Evolutionary conservation across 2,113 vertebrate species (phyloP), one percentile per base, ranked within the genome.

Genomic region (Azemiops feae): DNA sequence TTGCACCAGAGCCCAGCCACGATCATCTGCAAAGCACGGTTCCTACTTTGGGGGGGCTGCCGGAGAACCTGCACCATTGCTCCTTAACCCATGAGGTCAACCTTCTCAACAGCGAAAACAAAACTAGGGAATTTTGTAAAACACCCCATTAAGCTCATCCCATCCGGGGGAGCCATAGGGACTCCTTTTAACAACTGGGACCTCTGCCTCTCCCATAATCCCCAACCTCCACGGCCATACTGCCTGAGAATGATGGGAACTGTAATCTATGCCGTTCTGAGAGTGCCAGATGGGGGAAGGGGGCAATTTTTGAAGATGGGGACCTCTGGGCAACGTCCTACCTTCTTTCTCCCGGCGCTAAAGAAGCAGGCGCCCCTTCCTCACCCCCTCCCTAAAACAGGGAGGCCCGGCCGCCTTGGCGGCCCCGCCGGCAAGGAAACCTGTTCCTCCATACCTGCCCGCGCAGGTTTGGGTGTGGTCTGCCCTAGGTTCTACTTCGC

Each of bases 381-480:
- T 8, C 5, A 1, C 30, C 6, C 4, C 6, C 34, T 81, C 7
- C 16, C 60, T 16, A 69, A 9, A 57, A 5, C 18, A 9, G 3
- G 2, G 74, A 47, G 11, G 14, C 27, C 9, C 23, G 22, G 81
- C 69, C 0, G 54, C 74, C 81, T 57, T 18, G 5, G 54, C 88
- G 45, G 30, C 8, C 43, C 81, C 92, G 27, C 54, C 88, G 55
- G 89, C 92, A 64, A 55, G 12, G 12, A 86, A 93, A 90, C 92
- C 92, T 93, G 92, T 93, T 90, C 52, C 92, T 52, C 20, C 92
- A 39, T 52, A 90, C 89, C 92, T 90, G 88, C 14, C 92, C 53
- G 52, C 55, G 54, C 91, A 50, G 60, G 60, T 52, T 74, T 64
- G 92, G 92, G 60, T 91, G 85, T 89, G 92, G 90, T n/a, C 54